These are phyloP conservation scores for Sminthurinus aureus DNA, from an alignment of 2,888 invertebrate genomes.

Conservation along the genomic window DNA sequence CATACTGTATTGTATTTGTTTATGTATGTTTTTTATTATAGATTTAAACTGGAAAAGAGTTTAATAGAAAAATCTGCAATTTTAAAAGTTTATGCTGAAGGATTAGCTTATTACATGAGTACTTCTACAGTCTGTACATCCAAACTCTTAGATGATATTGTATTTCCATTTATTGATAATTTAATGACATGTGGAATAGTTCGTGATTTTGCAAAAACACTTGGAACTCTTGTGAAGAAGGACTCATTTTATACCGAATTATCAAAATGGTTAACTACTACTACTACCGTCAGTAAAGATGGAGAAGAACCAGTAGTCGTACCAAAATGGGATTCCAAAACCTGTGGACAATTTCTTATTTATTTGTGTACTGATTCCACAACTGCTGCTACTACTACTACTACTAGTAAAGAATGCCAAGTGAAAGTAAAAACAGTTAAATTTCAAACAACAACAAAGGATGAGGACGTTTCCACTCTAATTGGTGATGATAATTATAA, in stretches of 20 bases:
- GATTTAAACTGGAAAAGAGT: slow-evolving; percentile 47
- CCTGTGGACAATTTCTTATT: slow-evolving; percentile 46
- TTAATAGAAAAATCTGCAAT: slow-evolving; percentile 50
- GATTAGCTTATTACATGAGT: slow-evolving; percentile 44
- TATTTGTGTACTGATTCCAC: slow-evolving; percentile 29
- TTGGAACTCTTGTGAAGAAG: slow-evolving; percentile 46
- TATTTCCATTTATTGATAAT: slow-evolving; percentile 44
- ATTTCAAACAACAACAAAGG: neutral
- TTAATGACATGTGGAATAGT: slow-evolving; percentile 32
- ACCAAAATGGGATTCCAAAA: slow-evolving; percentile 19
- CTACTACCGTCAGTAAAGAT: neutral
- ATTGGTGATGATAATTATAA: no score
- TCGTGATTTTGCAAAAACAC: slow-evolving; percentile 46
- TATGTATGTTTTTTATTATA: neutral
- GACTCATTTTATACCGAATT: slow-evolving; percentile 36
- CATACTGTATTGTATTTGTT: neutral
- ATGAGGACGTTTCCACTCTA: no score
- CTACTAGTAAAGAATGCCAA: neutral
- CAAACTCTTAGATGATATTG: slow-evolving; percentile 34
- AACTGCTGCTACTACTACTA: neutral
- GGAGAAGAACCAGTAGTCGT: neutral
- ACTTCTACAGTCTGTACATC: neutral
- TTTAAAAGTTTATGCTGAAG: slow-evolving; percentile 50
- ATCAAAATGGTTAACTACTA: slow-evolving; percentile 19
- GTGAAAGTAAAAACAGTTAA: slow-evolving; percentile 2